Conservation (phyloP, 2,888 invertebrate species). For the Leptopilina drosophilae region DNA sequence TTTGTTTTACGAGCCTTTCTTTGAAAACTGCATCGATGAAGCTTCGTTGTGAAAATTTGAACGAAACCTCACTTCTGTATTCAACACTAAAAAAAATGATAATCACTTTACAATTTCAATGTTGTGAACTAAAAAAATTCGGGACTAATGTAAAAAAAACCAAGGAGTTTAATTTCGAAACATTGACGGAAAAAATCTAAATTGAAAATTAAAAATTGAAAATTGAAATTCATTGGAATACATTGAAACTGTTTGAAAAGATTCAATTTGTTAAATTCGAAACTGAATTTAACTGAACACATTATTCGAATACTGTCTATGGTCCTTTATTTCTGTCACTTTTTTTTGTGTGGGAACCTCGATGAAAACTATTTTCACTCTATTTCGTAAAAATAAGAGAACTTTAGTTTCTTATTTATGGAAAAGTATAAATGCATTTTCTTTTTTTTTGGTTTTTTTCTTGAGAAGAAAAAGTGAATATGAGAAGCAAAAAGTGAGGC, state of each 20-base stretch:
- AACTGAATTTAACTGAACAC: neutral
- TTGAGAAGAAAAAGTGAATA: neutral
- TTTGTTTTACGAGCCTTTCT: slow-evolving; percentile 42
- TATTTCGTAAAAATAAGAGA: too few species aligned
- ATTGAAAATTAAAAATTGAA: neutral
- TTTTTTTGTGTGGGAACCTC: too few species aligned
- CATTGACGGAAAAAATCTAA: neutral
- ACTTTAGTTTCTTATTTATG: neutral
- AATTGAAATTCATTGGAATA: too few species aligned
- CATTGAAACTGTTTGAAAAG: neutral
- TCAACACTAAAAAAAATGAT: neutral
- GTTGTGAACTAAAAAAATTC: neutral
- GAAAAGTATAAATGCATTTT: slow-evolving; percentile 18
- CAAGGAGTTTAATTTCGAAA: too few species aligned
- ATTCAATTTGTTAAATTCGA: slow-evolving; percentile 11
- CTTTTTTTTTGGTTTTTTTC: too few species aligned
- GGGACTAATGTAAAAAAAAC: too few species aligned
- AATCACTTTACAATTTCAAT: neutral
- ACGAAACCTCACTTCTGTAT: slow-evolving; percentile 10
- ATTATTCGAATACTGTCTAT: slow-evolving; percentile 1
- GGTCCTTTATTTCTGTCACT: neutral
- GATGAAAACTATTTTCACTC: too few species aligned
- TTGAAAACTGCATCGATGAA: slow-evolving; percentile 28
- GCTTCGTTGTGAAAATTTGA: slow-evolving; percentile 31
- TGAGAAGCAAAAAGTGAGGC: slow-evolving; percentile 23